Base-by-base conservation (phyloP, 2,797 vertebrate genomes). In the Sebastes matsubarae region DNA sequence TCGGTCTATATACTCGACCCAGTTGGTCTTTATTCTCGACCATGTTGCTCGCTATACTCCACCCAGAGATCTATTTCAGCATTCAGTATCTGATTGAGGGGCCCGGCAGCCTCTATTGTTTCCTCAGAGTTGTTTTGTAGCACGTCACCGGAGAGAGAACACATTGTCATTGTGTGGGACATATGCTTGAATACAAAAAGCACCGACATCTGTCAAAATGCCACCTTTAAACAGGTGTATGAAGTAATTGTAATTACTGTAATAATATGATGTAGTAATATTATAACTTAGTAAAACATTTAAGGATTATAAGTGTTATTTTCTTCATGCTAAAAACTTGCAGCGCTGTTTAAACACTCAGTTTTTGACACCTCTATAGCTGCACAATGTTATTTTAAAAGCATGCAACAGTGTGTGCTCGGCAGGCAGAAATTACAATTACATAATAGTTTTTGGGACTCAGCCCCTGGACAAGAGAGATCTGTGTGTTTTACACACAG, bases 1-100 rank as follows among this genome's bases (percentile, higher is more conserved):
- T 2, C 11, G 10, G 0, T 36, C 34, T 0, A 1, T 13, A 34
- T 34, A 3, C 32, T 34, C 9, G 3, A 34, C 32, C 32, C 0
- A 32, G 32, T 32, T 3, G 9, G 0, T 32, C 32, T 1, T 0
- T 3, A 32, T 10, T 3, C 32, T 10, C 3, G 1, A 34, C 3
- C 32, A 12, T 7, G 29, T 30, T 7, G 29, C 30, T 30, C 30
- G 30, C 34, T 34, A 34, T 34, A 34, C 3, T 34, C 8, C 0
- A 34, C 32, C 34, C 5, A 42, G 13, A 38, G 36, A 38, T 38
- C 36, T 14, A 38, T 38, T 38, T 38, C 36, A 38, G 36, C 36
- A 38, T 38, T 38, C 36, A 38, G 11, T 14, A 14, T 38, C 36
- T 0, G 34, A 36, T 36, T 38, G 36, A 38, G 13, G 13, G 36